Conservation (phyloP, 2,888 invertebrate species). For the Cheilosia impressa region DNA sequence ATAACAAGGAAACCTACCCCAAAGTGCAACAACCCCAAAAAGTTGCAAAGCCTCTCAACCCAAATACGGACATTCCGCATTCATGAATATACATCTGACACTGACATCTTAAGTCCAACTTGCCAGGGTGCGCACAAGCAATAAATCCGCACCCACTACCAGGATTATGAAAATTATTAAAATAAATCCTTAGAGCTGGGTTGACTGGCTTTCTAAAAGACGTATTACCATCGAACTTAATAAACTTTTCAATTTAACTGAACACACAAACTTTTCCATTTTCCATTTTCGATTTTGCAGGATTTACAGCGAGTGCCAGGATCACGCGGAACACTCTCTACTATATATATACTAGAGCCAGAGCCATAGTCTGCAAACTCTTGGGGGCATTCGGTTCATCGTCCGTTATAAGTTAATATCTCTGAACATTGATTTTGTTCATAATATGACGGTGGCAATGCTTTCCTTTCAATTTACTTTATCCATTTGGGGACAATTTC, state of each 20-base stretch:
- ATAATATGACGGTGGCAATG: slow-evolving; percentile 69
- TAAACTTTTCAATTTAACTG: slow-evolving; percentile 72
- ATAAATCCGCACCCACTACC: slow-evolving; percentile 33
- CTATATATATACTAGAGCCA: no score
- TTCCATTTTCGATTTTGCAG: slow-evolving; percentile 61
- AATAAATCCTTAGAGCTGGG: slow-evolving; percentile 60
- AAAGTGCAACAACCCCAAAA: no score
- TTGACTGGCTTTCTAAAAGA: slow-evolving; percentile 51
- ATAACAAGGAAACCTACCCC: no score
- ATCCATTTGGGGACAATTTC: slow-evolving; percentile 74
- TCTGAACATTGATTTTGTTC: slow-evolving; percentile 72
- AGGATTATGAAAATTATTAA: slow-evolving; percentile 71
- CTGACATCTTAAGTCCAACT: slow-evolving; percentile 51
- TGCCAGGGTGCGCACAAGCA: slow-evolving; percentile 20
- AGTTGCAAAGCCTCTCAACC: not conserved
- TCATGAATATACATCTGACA: slow-evolving; percentile 23
- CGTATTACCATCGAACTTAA: slow-evolving; percentile 63
- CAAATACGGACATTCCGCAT: slow-evolving; percentile 11
- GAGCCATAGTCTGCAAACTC: slow-evolving; percentile 21
- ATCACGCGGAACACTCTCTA: slow-evolving; percentile 33
- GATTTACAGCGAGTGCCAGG: slow-evolving; percentile 47
- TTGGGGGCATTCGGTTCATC: slow-evolving; percentile 69
- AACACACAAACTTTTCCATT: slow-evolving; percentile 73
- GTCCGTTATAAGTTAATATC: slow-evolving; percentile 75
- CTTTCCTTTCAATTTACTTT: slow-evolving; percentile 74